These are phyloP conservation scores for Nannobrachium achirus DNA, from an alignment of 2,113 vertebrate genomes.

Conservation along the genomic window DNA sequence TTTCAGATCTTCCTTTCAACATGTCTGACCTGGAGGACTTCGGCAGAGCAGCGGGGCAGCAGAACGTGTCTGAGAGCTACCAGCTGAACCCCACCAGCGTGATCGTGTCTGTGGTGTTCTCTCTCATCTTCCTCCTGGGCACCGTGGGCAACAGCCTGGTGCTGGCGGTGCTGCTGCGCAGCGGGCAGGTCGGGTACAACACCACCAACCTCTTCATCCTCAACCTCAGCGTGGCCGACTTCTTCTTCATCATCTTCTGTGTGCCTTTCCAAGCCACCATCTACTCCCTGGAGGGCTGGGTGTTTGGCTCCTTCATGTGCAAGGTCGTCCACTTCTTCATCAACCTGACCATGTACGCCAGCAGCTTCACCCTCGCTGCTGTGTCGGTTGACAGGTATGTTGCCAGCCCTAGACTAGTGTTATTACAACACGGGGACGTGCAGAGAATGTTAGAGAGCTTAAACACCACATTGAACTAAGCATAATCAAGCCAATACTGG, in stretches of 20 bases:
- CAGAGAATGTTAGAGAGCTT: too few relatives aligned
- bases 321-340: conserved; percentile 91
- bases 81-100: conserved; percentile 85
- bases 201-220: conserved; percentile 91
- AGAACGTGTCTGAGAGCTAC: conserved; percentile 80
- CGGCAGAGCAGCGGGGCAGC: conserved; percentile 64
- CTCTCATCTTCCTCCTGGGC: conserved; percentile 87
- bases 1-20: conserved; percentile 40
- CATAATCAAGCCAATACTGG: too few relatives aligned
- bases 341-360: conserved; percentile 91
- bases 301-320: conserved; percentile 90
- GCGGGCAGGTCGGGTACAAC: conserved; percentile 85
- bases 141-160: conserved; percentile 88
- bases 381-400: conserved; percentile 88
- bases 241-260: conserved; percentile 92
- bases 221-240: conserved; percentile 89
- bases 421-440: too few relatives aligned
- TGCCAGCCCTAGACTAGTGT: too few relatives aligned
- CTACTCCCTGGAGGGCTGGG: conserved; percentile 89
- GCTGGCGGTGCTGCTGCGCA: conserved; percentile 85
- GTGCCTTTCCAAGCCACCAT: conserved; percentile 92
- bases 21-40: conserved; percentile 87
- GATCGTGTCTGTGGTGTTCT: conserved; percentile 88
- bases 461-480: too few relatives aligned
- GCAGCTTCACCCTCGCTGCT: conserved; percentile 88